Percentiles rank a stretch among this genome's conserved stretches.
These are phyloP conservation scores for Dendrolimus punctatus DNA, from an alignment of 1,140 invertebrate species.

Conservation along the genomic window DNA sequence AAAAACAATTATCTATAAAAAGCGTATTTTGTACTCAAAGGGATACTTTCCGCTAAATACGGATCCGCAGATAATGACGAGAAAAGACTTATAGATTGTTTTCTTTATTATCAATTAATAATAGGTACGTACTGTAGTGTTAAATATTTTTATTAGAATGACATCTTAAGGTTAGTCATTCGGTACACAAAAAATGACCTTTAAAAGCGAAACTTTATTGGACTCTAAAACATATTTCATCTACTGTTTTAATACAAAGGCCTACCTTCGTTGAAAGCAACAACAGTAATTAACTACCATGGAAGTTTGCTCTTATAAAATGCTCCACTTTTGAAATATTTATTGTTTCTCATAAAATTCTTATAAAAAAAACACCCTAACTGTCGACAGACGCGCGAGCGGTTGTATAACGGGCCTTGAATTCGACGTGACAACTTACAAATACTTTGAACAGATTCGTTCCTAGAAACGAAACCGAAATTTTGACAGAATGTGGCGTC, in stretches of 20 bases:
- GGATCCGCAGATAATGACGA: too few species aligned
- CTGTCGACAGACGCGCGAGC: conserved; percentile 35
- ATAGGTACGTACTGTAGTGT: too few species aligned
- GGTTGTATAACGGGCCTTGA: conserved; percentile 45
- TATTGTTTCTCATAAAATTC: conserved; percentile 51
- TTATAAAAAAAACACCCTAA: conserved; percentile 38
- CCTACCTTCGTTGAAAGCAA: conserved; percentile 48
- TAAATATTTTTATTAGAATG: too few species aligned
- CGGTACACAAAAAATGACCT: conserved; percentile 11
- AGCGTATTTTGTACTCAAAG: too few species aligned
- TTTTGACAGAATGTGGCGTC: conserved; percentile 60
- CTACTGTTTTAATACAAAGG: conserved; percentile 29
- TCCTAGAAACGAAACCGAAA: conserved; percentile 60
- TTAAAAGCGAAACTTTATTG: conserved; percentile 52
- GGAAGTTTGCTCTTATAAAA: conserved; percentile 57
- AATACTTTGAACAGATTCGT: conserved; percentile 28
- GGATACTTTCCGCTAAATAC: too few species aligned
- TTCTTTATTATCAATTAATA: too few species aligned
- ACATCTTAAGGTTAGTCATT: too few species aligned
- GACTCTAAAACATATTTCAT: conserved; percentile 23
- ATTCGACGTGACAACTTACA: conserved; percentile 35
- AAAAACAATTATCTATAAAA: too few species aligned
- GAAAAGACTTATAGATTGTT: too few species aligned
- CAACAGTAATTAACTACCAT: conserved; percentile 57
- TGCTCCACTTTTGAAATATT: conserved; percentile 56